These are phyloP conservation scores for Darevskia mixta DNA, from an alignment of 2,797 vertebrate genomes.

Conservation along the genomic window DNA sequence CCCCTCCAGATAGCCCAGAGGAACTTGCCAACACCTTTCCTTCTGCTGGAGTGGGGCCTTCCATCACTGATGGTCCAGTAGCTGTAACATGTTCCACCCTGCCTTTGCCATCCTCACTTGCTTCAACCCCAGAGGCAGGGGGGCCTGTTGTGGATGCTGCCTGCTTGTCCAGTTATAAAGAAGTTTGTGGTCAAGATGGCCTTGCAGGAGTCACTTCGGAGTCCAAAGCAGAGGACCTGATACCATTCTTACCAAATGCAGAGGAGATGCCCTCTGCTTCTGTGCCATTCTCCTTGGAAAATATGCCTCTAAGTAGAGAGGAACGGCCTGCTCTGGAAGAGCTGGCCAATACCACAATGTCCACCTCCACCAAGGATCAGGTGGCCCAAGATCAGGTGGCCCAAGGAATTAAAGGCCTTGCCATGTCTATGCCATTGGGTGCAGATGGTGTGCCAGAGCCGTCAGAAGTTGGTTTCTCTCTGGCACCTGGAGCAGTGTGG, in stretches of 20 bases:
- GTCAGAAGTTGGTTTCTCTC: slow-evolving; percentile 34
- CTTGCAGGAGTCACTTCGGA: neutral
- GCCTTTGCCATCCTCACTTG: neutral
- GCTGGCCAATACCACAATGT: too few species aligned
- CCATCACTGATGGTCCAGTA: accelerated
- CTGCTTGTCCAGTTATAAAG: neutral
- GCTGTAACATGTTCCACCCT: neutral
- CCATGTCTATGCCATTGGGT: neutral
- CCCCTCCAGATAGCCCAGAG: neutral
- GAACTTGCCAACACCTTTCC: accelerated
- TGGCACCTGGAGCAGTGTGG: slow-evolving; percentile 31
- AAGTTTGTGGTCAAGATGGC: neutral
- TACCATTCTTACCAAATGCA: neutral
- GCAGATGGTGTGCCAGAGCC: neutral
- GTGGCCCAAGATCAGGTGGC: neutral
- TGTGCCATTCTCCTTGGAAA: accelerated
- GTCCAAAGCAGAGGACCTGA: neutral
- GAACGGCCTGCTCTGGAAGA: accelerated
- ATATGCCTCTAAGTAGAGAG: neutral
- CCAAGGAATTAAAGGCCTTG: neutral
- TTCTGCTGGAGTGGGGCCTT: accelerated
- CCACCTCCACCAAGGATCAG: neutral
- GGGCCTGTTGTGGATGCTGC: accelerated
- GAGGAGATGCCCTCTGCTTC: neutral
- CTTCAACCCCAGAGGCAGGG: neutral